A percentile compares a stretch with the other conserved stretches of the same genome.
These are phyloP conservation scores for Aphelenchoides fujianensis DNA, from an alignment of 1,140 invertebrate genomes.

Conservation along the genomic window DNA sequence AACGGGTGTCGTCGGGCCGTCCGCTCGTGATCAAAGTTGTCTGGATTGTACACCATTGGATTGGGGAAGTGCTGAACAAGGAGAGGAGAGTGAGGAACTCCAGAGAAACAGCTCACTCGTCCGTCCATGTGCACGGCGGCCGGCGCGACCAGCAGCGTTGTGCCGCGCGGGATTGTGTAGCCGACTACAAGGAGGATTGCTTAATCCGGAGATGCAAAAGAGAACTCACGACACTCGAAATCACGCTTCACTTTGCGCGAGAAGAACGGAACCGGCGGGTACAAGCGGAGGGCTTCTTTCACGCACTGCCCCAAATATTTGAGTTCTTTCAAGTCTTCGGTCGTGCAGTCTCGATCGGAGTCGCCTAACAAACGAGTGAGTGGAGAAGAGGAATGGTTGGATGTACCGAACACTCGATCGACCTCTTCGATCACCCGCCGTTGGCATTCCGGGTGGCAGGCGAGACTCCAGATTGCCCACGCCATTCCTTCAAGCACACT, in stretches of 20 bases:
- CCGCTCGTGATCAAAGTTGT: slow-evolving; percentile 65
- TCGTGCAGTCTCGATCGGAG: slow-evolving; percentile 62
- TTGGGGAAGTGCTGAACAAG: not conserved
- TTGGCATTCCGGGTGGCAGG: slow-evolving; percentile 67
- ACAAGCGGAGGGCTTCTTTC: slow-evolving; percentile 73
- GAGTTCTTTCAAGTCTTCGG: slow-evolving; percentile 67
- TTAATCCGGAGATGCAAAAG: not conserved
- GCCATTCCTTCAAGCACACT: too few relatives aligned
- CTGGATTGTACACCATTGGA: not conserved
- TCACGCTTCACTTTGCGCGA: slow-evolving; percentile 63
- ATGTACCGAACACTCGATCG: slow-evolving; percentile 37
- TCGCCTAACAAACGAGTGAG: too few relatives aligned
- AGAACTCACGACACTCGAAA: slow-evolving; percentile 58
- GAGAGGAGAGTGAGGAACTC: slow-evolving; percentile 70
- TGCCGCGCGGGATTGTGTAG: slow-evolving; percentile 57
- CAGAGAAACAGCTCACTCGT: slow-evolving; percentile 73
- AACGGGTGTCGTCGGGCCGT: slow-evolving; percentile 66
- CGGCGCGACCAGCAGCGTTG: slow-evolving; percentile 69
- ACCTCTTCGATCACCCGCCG: slow-evolving; percentile 76
- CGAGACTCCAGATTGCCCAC: slow-evolving; percentile 65
- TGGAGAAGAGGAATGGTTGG: too few relatives aligned
- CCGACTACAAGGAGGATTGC: not conserved
- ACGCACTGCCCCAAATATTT: slow-evolving; percentile 73
- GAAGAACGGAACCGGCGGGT: slow-evolving; percentile 72
- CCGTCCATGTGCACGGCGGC: slow-evolving; percentile 73